Evolutionary conservation across 2,797 vertebrate species (phyloP).

Genomic region (Micromesistius poutassou): DNA sequence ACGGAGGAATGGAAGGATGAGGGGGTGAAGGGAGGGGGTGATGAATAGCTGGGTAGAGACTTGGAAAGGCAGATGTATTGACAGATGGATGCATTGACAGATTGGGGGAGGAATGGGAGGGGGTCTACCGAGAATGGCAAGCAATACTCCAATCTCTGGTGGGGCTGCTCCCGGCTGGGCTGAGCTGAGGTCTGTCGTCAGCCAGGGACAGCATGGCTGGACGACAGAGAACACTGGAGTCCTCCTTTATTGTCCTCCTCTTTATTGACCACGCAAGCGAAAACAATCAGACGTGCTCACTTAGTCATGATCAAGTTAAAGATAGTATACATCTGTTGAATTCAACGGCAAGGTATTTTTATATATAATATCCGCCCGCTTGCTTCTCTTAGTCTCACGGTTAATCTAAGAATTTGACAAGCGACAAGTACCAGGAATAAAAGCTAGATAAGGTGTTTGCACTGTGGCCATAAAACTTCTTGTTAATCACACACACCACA

Average conservation of each 20-base stretch:
- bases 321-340: not conserved
- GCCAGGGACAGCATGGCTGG: not conserved
- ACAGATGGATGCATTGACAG: not conserved
- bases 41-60: not conserved
- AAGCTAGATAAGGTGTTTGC: constrained; percentile 30
- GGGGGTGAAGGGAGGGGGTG: constrained; percentile 7
- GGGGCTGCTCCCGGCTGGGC: not conserved
- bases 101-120: constrained; percentile 10
- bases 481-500: constrained; percentile 55
- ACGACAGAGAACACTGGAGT: not conserved
- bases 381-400: too few relatives aligned
- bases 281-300: too few relatives aligned
- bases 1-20: not conserved
- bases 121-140: constrained; percentile 1
- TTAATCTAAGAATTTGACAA: not conserved
- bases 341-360: not conserved
- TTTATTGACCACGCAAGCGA: not conserved
- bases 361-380: not conserved
- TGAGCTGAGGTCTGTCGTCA: constrained; percentile 12
- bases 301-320: not conserved
- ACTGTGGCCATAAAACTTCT: constrained; percentile 40
- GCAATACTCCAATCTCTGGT: not conserved
- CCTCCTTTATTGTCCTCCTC: not conserved
- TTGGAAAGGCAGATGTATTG: not conserved
- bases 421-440: not conserved